Base-by-base conservation (phyloP, 2,113 vertebrate genomes). In the Pituophis catenifer region DNA sequence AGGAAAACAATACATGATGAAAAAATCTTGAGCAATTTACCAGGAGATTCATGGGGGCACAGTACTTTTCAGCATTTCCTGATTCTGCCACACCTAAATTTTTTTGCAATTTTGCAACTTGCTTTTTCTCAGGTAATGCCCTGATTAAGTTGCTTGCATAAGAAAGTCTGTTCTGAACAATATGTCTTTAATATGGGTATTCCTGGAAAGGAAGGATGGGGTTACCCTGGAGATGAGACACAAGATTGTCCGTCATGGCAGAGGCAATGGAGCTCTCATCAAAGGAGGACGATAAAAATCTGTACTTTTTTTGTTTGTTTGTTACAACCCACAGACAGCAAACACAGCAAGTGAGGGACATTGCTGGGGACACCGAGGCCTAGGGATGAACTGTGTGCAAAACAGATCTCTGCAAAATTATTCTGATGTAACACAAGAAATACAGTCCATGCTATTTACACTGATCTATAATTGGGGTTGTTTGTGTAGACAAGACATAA, bases 61-160 rank as follows among this genome's bases (percentile, higher is more conserved):
- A 33, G 58, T 33, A 21, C 54, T 94, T 70, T 86, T 94, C 33
- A 93, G 8, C 29, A 11, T 85, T 95, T 90, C 55, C 44, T 58
- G 70, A 89, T 58, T 21, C 0, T 1, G 13, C 8, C 91, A 90
- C 58, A 52, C 75, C 57, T 53, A 29, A 38, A 53, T 44, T 24
- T 86, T 52, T 81, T 81, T 24, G 15, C 33, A 58, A 81, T 44
- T 81, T 81, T 33, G 59, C 54, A 87, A 48, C 33, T 81, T 87
- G 55, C 54, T 91, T 9, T 23, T 21, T 88, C 19, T 62, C 33
- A 62, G 12, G 17, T 88, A 87, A 50, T n/a, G 44, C 9, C 38
- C 55, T 50, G 81, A 26, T 55, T 3, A 62, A 58, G 44, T 21
- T 88, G 44, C 86, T 38, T 88, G 48, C 38, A 33, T 33, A 52